phyloP scores from a whole-genome alignment of 2,888 invertebrate species.

The Ochropleura plecta region DNA sequence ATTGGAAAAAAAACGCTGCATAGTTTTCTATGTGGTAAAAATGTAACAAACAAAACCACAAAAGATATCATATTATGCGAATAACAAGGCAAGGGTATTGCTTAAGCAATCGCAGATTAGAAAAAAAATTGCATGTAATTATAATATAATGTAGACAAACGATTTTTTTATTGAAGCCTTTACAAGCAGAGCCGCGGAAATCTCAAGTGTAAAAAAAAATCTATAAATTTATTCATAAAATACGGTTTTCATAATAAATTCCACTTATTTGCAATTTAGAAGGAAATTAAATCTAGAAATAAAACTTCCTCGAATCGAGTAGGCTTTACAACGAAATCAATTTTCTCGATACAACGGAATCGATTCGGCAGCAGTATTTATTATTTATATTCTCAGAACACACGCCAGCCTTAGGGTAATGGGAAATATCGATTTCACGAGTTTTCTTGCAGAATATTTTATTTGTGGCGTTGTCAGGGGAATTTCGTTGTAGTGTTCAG shows the following conservation, averaged over 20 bases:
- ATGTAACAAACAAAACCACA: background rate
- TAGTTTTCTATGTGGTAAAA: background rate
- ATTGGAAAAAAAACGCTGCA: background rate
- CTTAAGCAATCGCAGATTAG: background rate
- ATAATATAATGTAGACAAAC: background rate
- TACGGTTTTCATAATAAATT: background rate
- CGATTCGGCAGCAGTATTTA: conserved; percentile 60
- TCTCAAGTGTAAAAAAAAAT: background rate
- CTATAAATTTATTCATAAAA: background rate
- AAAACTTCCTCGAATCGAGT: conserved; percentile 2
- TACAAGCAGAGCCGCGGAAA: background rate
- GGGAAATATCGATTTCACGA: conserved; percentile 71
- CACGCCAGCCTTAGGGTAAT: conserved; percentile 59
- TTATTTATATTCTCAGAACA: conserved; percentile 73
- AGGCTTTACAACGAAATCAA: conserved; percentile 31
- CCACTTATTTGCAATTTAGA: background rate
- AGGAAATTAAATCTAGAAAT: background rate
- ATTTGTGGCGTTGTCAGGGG: conserved; percentile 30
- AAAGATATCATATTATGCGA: background rate
- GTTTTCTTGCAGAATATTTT: conserved; percentile 44
- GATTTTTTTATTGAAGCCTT: background rate
- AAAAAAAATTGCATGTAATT: background rate
- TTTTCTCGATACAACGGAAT: conserved; percentile 35
- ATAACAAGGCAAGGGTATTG: background rate
- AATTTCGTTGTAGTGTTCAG: conserved; percentile 17